Conservation (phyloP, 1,140 invertebrate species). For the Lucilia sericata region DNA sequence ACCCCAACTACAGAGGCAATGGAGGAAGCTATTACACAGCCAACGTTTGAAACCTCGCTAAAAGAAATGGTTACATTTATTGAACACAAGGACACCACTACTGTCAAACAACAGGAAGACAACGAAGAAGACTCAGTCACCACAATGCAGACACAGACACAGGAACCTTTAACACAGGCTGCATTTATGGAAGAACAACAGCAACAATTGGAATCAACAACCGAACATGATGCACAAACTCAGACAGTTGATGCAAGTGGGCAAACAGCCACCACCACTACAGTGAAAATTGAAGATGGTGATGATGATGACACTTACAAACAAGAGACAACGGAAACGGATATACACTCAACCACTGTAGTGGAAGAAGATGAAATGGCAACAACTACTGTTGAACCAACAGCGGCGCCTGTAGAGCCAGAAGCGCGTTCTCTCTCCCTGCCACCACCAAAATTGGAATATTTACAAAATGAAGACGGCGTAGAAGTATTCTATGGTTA, state of each 20-base stretch:
- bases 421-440: slow-evolving; percentile 46
- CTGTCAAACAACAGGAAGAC: background rate
- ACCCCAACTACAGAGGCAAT: background rate
- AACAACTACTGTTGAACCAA: slow-evolving; percentile 33
- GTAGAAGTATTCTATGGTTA: slow-evolving; percentile 64
- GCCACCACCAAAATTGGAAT: slow-evolving; percentile 57
- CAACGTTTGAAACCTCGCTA: background rate
- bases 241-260: slow-evolving; percentile 11
- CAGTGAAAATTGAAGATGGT: background rate
- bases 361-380: slow-evolving; percentile 10
- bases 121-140: background rate
- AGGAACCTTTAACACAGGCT: background rate
- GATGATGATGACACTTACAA: background rate
- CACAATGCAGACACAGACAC: background rate
- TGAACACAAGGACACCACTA: background rate
- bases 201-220: slow-evolving; percentile 22
- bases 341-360: background rate
- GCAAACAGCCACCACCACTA: background rate
- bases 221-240: background rate
- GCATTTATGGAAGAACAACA: slow-evolving; percentile 29
- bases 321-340: background rate
- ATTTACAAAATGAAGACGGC: slow-evolving; percentile 62
- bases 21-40: background rate
- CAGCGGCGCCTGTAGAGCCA: slow-evolving; percentile 16
- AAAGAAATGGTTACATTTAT: slow-evolving; percentile 32